Evolutionary conservation across 2,888 invertebrate species (phyloP).

Genomic region (Argyra leucocephala): DNA sequence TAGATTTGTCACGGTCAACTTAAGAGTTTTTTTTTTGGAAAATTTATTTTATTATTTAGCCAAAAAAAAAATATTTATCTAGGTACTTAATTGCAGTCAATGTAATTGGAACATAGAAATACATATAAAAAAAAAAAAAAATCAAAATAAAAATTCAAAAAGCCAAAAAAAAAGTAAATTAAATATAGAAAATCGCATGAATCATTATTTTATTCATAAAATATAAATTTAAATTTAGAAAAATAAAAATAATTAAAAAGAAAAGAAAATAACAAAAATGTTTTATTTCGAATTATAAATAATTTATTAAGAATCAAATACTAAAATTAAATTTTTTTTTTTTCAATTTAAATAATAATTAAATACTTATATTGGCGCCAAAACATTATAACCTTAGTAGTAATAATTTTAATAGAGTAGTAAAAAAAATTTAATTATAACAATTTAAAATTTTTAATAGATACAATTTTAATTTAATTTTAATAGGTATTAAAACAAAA

Average conservation of each 20-base stretch:
- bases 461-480: no score
- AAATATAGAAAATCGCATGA: background rate
- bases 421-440: no score
- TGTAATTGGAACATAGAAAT: background rate
- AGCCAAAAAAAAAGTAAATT: background rate
- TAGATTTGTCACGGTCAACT: constrained; percentile 6
- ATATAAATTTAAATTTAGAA: background rate
- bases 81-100: background rate
- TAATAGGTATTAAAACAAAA: no score
- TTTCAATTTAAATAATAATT: no score
- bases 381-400: no score
- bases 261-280: background rate
- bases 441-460: no score
- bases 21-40: background rate
- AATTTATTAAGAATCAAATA: no score
- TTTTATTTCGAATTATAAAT: no score
- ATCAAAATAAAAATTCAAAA: background rate
- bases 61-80: no score
- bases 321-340: no score
- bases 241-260: background rate
- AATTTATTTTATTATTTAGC: background rate
- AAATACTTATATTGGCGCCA: no score
- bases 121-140: background rate
- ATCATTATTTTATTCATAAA: background rate
- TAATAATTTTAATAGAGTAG: no score